A percentile compares a stretch with the other conserved stretches of the same genome.
These are phyloP conservation scores for Perca schrenkii DNA, from an alignment of 2,113 vertebrate genomes.

Conservation along the genomic window DNA sequence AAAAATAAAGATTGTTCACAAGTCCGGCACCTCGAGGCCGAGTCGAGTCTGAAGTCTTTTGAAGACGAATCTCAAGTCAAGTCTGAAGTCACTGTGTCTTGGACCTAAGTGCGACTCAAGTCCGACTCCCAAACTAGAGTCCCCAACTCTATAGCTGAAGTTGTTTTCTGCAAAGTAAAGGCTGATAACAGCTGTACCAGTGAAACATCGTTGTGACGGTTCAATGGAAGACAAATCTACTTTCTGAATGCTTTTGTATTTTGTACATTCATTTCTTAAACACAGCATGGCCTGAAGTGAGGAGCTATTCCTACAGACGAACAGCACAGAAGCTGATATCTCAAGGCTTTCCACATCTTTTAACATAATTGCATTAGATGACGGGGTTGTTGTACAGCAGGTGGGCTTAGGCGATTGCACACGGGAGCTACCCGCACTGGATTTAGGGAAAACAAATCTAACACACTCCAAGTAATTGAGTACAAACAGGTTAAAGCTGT, in stretches of 20 bases:
- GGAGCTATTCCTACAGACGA: constrained; percentile 3
- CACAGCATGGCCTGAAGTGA: not conserved
- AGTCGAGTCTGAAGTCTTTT: too few species aligned
- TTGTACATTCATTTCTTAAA: not conserved
- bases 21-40: too few species aligned
- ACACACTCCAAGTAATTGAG: constrained; percentile 37
- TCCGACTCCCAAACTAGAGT: too few species aligned
- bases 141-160: too few species aligned
- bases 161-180: too few species aligned
- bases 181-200: not conserved
- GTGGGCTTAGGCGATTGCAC: constrained; percentile 1
- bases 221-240: not conserved
- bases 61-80: too few species aligned
- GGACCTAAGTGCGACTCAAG: too few species aligned
- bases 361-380: constrained; percentile 14
- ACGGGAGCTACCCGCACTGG: constrained; percentile 1
- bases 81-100: too few species aligned
- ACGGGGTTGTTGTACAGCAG: constrained; percentile 21
- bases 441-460: constrained; percentile 43
- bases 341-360: constrained; percentile 12
- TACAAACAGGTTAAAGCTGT: constrained; percentile 49
- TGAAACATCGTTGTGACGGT: not conserved
- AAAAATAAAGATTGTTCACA: too few species aligned
- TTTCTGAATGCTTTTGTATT: not conserved
- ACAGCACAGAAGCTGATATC: not conserved